Conservation (phyloP, 2,113 vertebrate genomes). For the Oryzias celebensis region DNA sequence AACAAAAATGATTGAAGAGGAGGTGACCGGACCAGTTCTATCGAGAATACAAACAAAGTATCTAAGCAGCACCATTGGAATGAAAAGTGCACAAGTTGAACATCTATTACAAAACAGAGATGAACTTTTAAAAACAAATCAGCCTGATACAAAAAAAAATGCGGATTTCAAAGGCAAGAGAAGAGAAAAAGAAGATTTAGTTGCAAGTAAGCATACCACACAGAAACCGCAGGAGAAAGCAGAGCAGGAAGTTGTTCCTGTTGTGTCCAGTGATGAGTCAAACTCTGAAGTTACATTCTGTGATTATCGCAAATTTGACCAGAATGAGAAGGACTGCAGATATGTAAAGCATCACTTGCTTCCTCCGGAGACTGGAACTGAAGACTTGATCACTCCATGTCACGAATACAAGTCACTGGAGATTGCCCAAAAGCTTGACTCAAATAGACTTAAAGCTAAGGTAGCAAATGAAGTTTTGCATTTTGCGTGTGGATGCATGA, state of each 20-base stretch:
- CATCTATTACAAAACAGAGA: slow-evolving; percentile 59
- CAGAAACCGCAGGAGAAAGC: neutral
- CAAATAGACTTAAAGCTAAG: slow-evolving; percentile 48
- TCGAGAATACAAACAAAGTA: slow-evolving; percentile 49
- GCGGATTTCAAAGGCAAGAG: neutral
- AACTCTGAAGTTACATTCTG: neutral
- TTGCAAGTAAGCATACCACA: too few species aligned
- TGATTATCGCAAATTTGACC: slow-evolving; percentile 56
- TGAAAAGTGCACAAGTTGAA: slow-evolving; percentile 74
- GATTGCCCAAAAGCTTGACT: slow-evolving; percentile 52
- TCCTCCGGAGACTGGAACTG: slow-evolving; percentile 71
- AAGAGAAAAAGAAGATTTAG: neutral
- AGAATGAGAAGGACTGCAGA: slow-evolving; percentile 54
- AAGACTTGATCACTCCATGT: slow-evolving; percentile 70
- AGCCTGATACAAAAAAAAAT: neutral
- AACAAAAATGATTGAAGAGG: slow-evolving; percentile 43
- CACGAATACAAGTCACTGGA: slow-evolving; percentile 79
- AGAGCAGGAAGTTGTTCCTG: neutral
- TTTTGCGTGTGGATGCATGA: slow-evolving; percentile 80
- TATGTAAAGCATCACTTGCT: slow-evolving; percentile 69
- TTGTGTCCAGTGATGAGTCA: fast-evolving
- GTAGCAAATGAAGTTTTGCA: slow-evolving; percentile 71
- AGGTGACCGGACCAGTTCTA: slow-evolving; percentile 73
- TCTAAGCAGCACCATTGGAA: slow-evolving; percentile 52
- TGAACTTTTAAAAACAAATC: slow-evolving; percentile 21